Evolutionary conservation across 2,113 vertebrate species (phyloP).

Genomic region (Vulpes vulpes): DNA sequence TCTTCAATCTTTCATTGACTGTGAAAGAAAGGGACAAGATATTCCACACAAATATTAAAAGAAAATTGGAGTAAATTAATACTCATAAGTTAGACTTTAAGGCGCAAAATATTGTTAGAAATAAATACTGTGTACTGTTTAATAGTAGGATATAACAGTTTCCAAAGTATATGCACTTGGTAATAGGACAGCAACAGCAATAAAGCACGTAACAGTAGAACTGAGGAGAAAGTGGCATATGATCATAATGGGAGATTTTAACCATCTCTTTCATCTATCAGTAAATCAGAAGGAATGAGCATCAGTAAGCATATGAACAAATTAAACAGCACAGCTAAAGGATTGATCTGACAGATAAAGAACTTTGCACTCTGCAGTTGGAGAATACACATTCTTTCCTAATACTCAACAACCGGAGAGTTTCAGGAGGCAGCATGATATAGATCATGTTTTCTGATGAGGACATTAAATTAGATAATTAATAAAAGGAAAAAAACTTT

Average conservation of each 20-base stretch:
- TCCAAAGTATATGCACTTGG: not conserved
- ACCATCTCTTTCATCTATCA: not conserved
- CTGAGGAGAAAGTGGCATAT: not conserved
- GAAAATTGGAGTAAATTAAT: not conserved
- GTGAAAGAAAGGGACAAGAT: not conserved
- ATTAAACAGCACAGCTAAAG: not conserved
- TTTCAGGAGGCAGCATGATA: not conserved
- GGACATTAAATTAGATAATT: not conserved
- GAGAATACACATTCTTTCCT: not conserved
- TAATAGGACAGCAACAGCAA: not conserved
- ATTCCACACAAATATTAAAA: not conserved
- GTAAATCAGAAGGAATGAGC: not conserved
- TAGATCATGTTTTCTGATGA: not conserved
- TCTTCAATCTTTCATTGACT: not conserved
- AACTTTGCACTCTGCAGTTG: not conserved
- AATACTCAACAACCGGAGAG: too few species aligned
- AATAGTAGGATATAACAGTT: not conserved
- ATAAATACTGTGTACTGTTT: not conserved
- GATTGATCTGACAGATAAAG: not conserved
- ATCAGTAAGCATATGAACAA: not conserved
- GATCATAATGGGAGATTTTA: not conserved
- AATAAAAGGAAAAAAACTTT: not conserved
- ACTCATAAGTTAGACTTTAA: not conserved
- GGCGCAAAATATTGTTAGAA: not conserved
- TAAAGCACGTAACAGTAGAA: not conserved